A percentile compares a stretch with the other conserved stretches of the same genome.
phyloP scores from a whole-genome alignment of 2,888 invertebrate species.

The Meiosimyza platycephala region DNA sequence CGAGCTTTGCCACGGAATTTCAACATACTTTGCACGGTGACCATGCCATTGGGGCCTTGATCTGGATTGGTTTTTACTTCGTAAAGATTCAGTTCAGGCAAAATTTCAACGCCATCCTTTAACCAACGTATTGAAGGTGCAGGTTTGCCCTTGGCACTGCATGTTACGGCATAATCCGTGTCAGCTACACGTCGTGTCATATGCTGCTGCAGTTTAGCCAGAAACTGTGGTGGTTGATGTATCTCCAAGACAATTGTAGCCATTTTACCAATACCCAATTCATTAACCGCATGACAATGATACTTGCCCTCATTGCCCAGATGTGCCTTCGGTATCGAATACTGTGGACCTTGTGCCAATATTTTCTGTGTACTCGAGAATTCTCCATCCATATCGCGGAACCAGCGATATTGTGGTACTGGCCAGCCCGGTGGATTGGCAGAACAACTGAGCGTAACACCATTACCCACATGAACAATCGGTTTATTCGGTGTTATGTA shows the following conservation, averaged over 20 bases:
- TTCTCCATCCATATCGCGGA: conserved; percentile 78
- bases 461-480: conserved; percentile 84
- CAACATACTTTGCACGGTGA: conserved; percentile 84
- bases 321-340: conserved; percentile 87
- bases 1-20: conserved; percentile 81
- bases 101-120: conserved; percentile 85
- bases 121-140: conserved; percentile 86
- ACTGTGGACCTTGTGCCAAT: conserved; percentile 82
- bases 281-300: conserved; percentile 90
- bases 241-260: conserved; percentile 88
- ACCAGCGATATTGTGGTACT: conserved; percentile 90
- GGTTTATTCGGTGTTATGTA: conserved; percentile 86
- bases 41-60: conserved; percentile 82
- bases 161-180: conserved; percentile 81
- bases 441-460: conserved; percentile 85
- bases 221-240: conserved; percentile 88
- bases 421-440: conserved; percentile 95
- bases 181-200: conserved; percentile 84
- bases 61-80: conserved; percentile 83
- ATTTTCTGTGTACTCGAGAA: conserved; percentile 72
- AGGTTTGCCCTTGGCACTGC: conserved; percentile 90
- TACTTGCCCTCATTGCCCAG: conserved; percentile 89
- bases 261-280: conserved; percentile 86
- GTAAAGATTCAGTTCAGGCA: conserved; percentile 81
- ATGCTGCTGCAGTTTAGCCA: conserved; percentile 84